A percentile compares a stretch with the other conserved stretches of the same genome.
These are phyloP conservation scores for Hyposoter dolosus DNA, from an alignment of 2,888 invertebrate genomes.

Conservation along the genomic window DNA sequence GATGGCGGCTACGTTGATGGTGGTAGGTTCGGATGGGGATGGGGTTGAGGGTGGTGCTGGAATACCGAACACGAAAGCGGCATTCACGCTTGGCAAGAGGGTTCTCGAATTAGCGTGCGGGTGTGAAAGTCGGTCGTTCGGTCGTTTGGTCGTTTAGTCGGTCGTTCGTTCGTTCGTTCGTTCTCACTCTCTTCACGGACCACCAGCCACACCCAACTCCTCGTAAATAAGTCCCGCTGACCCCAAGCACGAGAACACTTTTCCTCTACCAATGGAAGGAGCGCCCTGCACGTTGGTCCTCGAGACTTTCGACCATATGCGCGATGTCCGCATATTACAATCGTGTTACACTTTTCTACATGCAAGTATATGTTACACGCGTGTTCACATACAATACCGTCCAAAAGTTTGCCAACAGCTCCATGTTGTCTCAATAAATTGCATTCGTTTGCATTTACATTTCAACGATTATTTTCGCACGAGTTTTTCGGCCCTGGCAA, in stretches of 20 bases:
- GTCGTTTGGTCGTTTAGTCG: constrained; percentile 63
- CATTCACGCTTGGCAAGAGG: constrained; percentile 61
- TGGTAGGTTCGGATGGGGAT: background rate
- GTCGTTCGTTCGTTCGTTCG: constrained; percentile 60
- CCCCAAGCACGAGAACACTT: constrained; percentile 38
- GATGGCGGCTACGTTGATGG: constrained; percentile 31
- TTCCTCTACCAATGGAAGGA: constrained; percentile 35
- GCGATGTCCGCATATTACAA: background rate
- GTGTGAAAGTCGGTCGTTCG: constrained; percentile 69
- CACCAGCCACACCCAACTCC: constrained; percentile 62
- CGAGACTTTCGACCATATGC: background rate
- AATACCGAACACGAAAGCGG: constrained; percentile 51
- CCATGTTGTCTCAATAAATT: background rate
- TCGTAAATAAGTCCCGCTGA: constrained; percentile 68
- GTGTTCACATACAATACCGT: background rate
- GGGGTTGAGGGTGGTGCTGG: constrained; percentile 15
- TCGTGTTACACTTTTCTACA: background rate
- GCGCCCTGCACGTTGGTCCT: constrained; percentile 20
- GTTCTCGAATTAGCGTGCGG: constrained; percentile 69
- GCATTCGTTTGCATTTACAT: background rate
- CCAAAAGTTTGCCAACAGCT: background rate
- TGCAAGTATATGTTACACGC: background rate
- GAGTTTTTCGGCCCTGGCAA: background rate
- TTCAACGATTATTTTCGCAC: background rate
- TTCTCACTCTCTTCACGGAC: constrained; percentile 51